phyloP scores from a whole-genome alignment of 35 echinoderm and acorn worm genomes.

The Stichopus chloronotus region DNA sequence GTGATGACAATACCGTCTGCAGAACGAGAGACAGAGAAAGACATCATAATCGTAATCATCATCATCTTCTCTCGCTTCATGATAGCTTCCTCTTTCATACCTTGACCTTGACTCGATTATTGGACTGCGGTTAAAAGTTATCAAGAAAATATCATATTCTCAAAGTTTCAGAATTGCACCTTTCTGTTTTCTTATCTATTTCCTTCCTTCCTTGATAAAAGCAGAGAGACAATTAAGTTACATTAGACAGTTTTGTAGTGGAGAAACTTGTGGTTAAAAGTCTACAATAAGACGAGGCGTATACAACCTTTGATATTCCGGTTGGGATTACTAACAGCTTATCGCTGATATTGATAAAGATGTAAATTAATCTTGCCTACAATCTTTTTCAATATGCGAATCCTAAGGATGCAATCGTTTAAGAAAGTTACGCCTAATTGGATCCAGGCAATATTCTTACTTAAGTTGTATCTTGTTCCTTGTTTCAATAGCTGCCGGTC shows the following conservation, averaged over 20 bases:
- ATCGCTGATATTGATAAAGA: slow-evolving; percentile 55
- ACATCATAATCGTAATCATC: too few relatives aligned
- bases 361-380: slow-evolving; percentile 54
- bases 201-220: background rate
- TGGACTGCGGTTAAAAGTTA: background rate
- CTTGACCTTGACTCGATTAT: slow-evolving; percentile 23
- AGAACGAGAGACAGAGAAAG: too few relatives aligned
- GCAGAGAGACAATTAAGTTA: slow-evolving; percentile 23
- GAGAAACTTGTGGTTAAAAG: background rate
- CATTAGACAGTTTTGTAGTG: background rate
- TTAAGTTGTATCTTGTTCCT: slow-evolving; percentile 49
- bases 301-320: slow-evolving; percentile 48
- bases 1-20: too few relatives aligned
- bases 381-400: slow-evolving; percentile 62
- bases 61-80: too few relatives aligned
- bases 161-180: background rate
- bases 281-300: background rate
- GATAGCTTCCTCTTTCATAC: background rate
- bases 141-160: background rate
- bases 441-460: slow-evolving; percentile 58
- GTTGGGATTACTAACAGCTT: slow-evolving; percentile 42
- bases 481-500: background rate
- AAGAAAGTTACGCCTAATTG: slow-evolving; percentile 55
- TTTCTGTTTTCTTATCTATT: background rate
- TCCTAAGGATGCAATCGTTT: slow-evolving; percentile 29